A percentile compares a stretch with the other conserved stretches of the same genome.
phyloP scores from a whole-genome alignment of 2,113 vertebrate genomes.

The Dasypus novemcinctus region DNA sequence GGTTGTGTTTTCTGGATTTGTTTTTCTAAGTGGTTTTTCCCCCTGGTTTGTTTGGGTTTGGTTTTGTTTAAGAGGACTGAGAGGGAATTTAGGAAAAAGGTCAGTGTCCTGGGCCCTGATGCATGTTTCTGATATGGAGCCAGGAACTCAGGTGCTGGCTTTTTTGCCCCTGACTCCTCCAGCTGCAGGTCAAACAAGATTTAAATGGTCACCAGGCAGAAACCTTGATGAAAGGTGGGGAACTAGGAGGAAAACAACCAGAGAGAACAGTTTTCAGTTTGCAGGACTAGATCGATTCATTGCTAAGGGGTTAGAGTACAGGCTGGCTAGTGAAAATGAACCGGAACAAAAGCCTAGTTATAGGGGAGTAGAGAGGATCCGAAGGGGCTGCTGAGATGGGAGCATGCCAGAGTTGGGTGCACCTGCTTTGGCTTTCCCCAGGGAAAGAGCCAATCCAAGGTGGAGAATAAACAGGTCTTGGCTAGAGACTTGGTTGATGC shows the following conservation, averaged over 20 bases:
- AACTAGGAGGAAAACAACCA: not conserved
- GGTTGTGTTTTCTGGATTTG: constrained; percentile 40
- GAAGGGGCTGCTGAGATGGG: not conserved
- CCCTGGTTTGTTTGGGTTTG: constrained; percentile 50
- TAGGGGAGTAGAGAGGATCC: not conserved
- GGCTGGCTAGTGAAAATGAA: not conserved
- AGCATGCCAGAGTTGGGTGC: constrained; percentile 52
- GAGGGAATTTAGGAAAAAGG: constrained; percentile 47
- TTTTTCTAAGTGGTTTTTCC: not conserved
- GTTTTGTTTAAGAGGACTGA: constrained; percentile 37
- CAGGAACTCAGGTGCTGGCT: not conserved
- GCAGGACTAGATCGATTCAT: not conserved
- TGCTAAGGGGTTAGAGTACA: not conserved
- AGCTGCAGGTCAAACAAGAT: not conserved
- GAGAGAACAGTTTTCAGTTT: not conserved
- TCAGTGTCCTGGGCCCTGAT: not conserved
- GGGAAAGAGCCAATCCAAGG: not conserved
- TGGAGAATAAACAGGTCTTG: not conserved
- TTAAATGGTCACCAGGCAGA: not conserved
- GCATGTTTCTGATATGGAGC: not conserved
- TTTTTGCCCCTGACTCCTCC: not conserved
- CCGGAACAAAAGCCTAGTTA: constrained; percentile 48
- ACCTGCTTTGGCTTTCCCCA: constrained; percentile 37
- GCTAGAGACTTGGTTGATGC: not conserved
- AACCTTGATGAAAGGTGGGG: not conserved